Base-by-base conservation (phyloP, 2,797 vertebrate species). In the Muraenolepis orangiensis region DNA sequence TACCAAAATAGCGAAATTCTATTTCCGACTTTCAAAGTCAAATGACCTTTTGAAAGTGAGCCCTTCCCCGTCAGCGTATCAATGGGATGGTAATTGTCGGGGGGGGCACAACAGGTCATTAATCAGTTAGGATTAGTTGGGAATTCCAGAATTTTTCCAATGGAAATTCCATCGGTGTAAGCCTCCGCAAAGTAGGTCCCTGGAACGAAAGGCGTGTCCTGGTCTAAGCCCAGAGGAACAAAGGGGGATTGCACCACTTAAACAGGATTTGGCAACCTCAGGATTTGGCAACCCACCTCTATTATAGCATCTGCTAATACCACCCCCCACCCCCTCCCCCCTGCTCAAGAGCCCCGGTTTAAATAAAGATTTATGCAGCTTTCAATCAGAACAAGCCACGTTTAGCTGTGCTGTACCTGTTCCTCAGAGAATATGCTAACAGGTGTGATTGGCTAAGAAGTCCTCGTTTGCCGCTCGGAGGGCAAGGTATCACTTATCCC, bases 71-170 rank as follows among this genome's bases (percentile, higher is more conserved):
- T 84, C 61, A 75, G 51, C 28, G 72, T 66, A 70, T 83, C 71
- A 77, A 51, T 81, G 67, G 69, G 83, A 84, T 78, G 79, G 76
- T 76, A 80, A 82, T 85, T 79, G 74, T 84, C 46, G 73, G 34
- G 74, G 14, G 29, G 36, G 32, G 67, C 79, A 78, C 75, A 84
- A 86, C 79, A 72, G 84, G 76, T 61, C 76, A 80, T 82, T 88
- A 79, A 89, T 90, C 85, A 86, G 78, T 84, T 40, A 76, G 84
- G 87, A 88, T 91, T 89, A 84, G 82, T 74, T 57, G 66, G 40
- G 67, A 61, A 71, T 78, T 70, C 26, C 34, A 57, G 70, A 73
- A 78, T 86, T 74, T 78, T 57, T 57, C 51, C 51, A 79, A 73
- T 80, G 80, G 66, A 74, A 72, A 30, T 75, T 79, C 75, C 67